Conservation (phyloP, 2,797 vertebrate genomes). For the Pelodytes ibericus region DNA sequence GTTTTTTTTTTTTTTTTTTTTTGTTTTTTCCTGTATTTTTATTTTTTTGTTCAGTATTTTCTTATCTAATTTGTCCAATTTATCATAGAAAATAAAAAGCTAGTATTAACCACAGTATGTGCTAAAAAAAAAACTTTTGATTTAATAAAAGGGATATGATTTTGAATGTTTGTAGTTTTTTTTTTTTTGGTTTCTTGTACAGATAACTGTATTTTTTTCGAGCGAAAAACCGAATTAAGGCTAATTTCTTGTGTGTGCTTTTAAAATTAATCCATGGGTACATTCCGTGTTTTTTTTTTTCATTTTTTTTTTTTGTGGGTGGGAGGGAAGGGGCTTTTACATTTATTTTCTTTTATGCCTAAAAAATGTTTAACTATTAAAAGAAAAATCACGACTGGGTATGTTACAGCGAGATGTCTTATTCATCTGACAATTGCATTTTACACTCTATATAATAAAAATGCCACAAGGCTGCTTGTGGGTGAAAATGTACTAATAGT, state of each 20-base stretch:
- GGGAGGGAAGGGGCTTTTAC: slow-evolving; percentile 50
- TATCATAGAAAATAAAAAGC: slow-evolving; percentile 84
- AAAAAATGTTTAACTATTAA: slow-evolving; percentile 80
- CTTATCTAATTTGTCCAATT: slow-evolving; percentile 79
- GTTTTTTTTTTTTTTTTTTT: slow-evolving; percentile 65
- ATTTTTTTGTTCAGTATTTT: slow-evolving; percentile 82
- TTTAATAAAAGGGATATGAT: slow-evolving; percentile 99
- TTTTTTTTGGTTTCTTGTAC: slow-evolving; percentile 86
- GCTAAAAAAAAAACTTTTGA: slow-evolving; percentile 72
- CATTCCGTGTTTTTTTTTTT: slow-evolving; percentile 76
- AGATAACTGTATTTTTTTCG: slow-evolving; percentile 95
- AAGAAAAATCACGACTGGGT: slow-evolving; percentile 67
- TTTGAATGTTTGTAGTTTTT: slow-evolving; percentile 93
- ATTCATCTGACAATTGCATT: slow-evolving; percentile 83
- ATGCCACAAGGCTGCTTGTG: slow-evolving; percentile 78
- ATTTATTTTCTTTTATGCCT: slow-evolving; percentile 73
- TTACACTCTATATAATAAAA: slow-evolving; percentile 91
- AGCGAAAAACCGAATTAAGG: slow-evolving; percentile 79
- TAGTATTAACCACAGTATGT: slow-evolving; percentile 95
- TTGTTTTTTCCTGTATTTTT: slow-evolving; percentile 53
- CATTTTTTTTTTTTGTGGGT: slow-evolving; percentile 42
- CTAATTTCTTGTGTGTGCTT: slow-evolving; percentile 76
- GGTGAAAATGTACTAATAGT: slow-evolving; percentile 60
- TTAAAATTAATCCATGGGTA: slow-evolving; percentile 76
- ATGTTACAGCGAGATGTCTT: slow-evolving; percentile 82